Conservation (phyloP, 2,888 invertebrate genomes). For the Drosophila tanythrix region DNA sequence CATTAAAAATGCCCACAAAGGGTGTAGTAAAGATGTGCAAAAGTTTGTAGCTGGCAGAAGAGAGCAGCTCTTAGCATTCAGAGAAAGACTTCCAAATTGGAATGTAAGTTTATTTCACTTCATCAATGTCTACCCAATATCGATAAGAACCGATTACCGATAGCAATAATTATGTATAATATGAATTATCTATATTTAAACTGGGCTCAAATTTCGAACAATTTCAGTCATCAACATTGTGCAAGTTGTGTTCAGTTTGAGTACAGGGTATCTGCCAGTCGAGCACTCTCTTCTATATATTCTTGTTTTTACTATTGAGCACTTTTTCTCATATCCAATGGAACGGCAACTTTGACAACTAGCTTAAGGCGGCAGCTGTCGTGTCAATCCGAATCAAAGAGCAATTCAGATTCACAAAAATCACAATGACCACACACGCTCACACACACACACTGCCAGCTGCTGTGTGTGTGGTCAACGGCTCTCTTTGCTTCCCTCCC, state of each 20-base stretch:
- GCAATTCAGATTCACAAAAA: conserved; percentile 19
- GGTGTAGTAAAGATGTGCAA: not conserved
- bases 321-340: conserved; percentile 21
- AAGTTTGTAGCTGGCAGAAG: not conserved
- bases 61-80: not conserved
- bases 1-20: not conserved
- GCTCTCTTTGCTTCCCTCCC: conserved; percentile 8
- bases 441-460: not conserved
- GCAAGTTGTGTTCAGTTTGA: not conserved
- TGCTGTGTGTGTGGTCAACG: conserved; percentile 21
- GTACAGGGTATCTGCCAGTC: not conserved
- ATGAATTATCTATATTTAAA: not conserved
- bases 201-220: too few species aligned
- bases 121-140: not conserved
- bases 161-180: not conserved
- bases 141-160: not conserved
- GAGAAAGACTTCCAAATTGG: not conserved
- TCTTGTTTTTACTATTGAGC: not conserved
- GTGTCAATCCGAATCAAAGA: conserved; percentile 38
- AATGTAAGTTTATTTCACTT: not conserved
- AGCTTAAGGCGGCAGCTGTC: conserved; percentile 47
- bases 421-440: conserved; percentile 45
- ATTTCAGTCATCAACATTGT: too few species aligned
- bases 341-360: conserved; percentile 21
- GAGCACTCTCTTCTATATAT: not conserved